Percentiles rank a stretch among this genome's conserved stretches.
Conservation (phyloP, 1,140 invertebrate genomes). For the Drosophila varians region DNA sequence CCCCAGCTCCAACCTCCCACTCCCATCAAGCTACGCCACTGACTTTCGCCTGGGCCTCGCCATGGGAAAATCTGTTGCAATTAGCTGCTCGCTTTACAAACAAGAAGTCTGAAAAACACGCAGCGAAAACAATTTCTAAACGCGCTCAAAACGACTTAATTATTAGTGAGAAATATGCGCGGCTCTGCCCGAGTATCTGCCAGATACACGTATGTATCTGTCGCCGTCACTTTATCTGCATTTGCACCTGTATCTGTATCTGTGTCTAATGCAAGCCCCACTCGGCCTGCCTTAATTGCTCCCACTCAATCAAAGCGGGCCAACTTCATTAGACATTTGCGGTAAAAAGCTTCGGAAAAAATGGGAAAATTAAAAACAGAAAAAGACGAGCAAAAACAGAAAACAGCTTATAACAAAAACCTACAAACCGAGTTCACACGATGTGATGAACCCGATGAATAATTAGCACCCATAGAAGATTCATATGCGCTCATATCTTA, state of each 20-base stretch:
- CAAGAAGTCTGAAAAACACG: slow-evolving; percentile 65
- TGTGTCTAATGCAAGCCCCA: slow-evolving; percentile 5
- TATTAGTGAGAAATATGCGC: slow-evolving; percentile 81
- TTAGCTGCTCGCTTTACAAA: slow-evolving; percentile 72
- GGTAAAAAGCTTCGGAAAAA: slow-evolving; percentile 63
- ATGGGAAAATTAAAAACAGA: slow-evolving; percentile 12
- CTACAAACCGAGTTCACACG: slow-evolving; percentile 82
- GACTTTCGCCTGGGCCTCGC: slow-evolving; percentile 58
- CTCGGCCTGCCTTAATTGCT: slow-evolving; percentile 62
- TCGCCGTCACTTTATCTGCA: slow-evolving; percentile 1
- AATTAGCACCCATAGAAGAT: slow-evolving; percentile 57
- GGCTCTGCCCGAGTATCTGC: slow-evolving; percentile 50
- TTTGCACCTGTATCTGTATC: slow-evolving; percentile 13
- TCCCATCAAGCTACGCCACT: background rate
- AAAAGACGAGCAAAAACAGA: background rate
- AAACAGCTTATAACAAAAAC: slow-evolving; percentile 68
- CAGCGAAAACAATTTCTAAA: slow-evolving; percentile 82
- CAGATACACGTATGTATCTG: slow-evolving; percentile 18
- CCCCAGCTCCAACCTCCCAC: background rate
- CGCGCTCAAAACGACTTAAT: slow-evolving; percentile 81
- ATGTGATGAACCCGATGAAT: slow-evolving; percentile 61
- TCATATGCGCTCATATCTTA: slow-evolving; percentile 22
- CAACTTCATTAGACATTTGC: slow-evolving; percentile 82
- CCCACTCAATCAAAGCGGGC: slow-evolving; percentile 80
- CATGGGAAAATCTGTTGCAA: slow-evolving; percentile 80